phyloP scores from a whole-genome alignment of 2,113 vertebrate species.

The Oncorhynchus clarkii region DNA sequence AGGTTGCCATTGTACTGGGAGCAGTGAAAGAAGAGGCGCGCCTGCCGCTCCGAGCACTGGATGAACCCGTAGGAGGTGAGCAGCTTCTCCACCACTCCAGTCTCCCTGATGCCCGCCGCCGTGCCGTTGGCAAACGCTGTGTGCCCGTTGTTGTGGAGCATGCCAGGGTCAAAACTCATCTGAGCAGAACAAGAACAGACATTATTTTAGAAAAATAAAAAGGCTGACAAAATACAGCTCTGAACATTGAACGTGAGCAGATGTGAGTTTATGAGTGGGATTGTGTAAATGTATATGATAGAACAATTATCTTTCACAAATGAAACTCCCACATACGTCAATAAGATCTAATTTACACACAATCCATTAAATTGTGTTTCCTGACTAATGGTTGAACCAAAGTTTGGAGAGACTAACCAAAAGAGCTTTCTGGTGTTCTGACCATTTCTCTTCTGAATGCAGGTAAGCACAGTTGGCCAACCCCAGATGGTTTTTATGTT shows the following conservation, averaged over 20 bases:
- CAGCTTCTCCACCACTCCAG: slow-evolving; percentile 96
- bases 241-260: neutral
- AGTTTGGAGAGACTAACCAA: slow-evolving; percentile 1
- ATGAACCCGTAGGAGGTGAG: slow-evolving; percentile 97
- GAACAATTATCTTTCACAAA: neutral
- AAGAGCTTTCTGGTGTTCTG: slow-evolving; percentile 19
- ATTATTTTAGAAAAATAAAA: neutral
- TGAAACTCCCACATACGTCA: neutral
- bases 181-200: slow-evolving; percentile 51
- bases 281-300: neutral
- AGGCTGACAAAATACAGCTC: neutral
- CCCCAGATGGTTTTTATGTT: neutral
- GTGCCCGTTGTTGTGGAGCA: slow-evolving; percentile 94
- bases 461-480: neutral
- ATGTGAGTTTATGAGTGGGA: neutral
- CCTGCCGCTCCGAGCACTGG: slow-evolving; percentile 97
- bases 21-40: slow-evolving; percentile 98
- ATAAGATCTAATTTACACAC: neutral
- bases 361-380: neutral
- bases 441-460: slow-evolving; percentile 7
- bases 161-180: slow-evolving; percentile 99
- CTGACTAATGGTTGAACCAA: neutral
- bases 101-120: slow-evolving; percentile 90
- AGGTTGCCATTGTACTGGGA: slow-evolving; percentile 98
- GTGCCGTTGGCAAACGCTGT: slow-evolving; percentile 95